Conservation (phyloP, 2,113 vertebrate species). For the Rhizomys pruinosus region DNA sequence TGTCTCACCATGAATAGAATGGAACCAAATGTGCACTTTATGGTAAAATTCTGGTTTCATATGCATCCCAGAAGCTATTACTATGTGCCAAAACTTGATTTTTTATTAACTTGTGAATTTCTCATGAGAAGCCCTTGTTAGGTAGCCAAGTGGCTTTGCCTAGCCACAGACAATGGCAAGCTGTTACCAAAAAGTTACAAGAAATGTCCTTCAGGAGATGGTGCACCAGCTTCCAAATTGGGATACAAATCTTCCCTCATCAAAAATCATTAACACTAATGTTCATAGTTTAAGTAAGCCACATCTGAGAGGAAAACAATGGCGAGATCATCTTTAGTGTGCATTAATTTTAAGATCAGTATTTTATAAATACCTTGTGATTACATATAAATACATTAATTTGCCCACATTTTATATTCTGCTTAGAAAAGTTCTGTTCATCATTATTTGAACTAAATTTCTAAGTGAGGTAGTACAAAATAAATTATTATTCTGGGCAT, state of each 20-base stretch:
- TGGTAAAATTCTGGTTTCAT: constrained; percentile 29
- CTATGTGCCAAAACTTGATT: constrained; percentile 22
- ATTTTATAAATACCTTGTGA: constrained; percentile 36
- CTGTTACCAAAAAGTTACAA: not conserved
- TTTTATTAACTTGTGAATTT: constrained; percentile 20
- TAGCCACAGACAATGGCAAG: not conserved
- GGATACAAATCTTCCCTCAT: not conserved
- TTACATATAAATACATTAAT: not conserved
- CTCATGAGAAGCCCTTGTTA: constrained; percentile 12
- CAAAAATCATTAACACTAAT: constrained; percentile 12
- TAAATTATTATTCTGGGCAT: constrained; percentile 33
- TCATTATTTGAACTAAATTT: constrained; percentile 21
- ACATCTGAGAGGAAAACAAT: not conserved
- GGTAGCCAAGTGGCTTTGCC: not conserved
- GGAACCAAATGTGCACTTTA: constrained; percentile 1
- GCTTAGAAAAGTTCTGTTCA: constrained; percentile 1
- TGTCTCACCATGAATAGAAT: constrained; percentile 1
- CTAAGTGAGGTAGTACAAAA: not conserved
- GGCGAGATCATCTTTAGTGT: not conserved
- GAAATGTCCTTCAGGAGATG: not conserved
- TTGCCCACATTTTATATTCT: constrained; percentile 28
- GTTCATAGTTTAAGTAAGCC: not conserved
- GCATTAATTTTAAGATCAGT: not conserved
- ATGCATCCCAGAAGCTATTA: not conserved
- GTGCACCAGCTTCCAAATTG: not conserved